phyloP scores from a whole-genome alignment of 2,888 invertebrate genomes.

The Leptopilina myrica region DNA sequence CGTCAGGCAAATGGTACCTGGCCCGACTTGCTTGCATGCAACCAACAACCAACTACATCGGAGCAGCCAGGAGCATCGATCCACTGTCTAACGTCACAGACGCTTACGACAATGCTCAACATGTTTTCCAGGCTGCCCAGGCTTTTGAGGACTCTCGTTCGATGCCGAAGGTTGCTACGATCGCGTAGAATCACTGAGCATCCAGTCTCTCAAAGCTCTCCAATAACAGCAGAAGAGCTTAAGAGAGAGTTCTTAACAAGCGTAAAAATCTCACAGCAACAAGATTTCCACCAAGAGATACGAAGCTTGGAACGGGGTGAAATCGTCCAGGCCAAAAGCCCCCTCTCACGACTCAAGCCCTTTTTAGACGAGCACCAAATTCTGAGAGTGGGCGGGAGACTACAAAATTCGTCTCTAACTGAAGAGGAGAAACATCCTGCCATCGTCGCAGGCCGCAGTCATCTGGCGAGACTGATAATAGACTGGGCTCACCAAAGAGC shows the following conservation, averaged over 20 bases:
- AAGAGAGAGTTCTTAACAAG: neutral
- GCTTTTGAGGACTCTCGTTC: neutral
- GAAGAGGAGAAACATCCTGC: constrained; percentile 23
- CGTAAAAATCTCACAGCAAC: neutral
- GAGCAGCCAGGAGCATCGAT: neutral
- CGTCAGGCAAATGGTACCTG: neutral
- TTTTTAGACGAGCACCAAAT: neutral
- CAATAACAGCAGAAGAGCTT: neutral
- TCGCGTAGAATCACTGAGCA: neutral
- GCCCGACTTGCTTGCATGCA: neutral
- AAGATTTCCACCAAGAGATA: neutral
- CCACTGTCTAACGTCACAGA: neutral
- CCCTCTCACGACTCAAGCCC: neutral
- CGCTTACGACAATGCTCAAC: neutral
- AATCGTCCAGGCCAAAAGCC: neutral
- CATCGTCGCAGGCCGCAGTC: neutral
- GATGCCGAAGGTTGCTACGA: constrained; percentile 3
- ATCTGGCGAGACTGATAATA: constrained; percentile 11
- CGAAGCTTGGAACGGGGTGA: neutral
- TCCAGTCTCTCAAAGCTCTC: neutral
- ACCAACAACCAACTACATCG: neutral
- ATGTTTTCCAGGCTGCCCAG: constrained; percentile 4
- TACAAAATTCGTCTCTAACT: neutral
- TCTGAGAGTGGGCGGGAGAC: constrained; percentile 22
- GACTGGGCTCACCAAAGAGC: constrained; percentile 29